A percentile compares a stretch with the other conserved stretches of the same genome.
phyloP scores from a whole-genome alignment of 2,888 invertebrate genomes.

The Furcula furcula region DNA sequence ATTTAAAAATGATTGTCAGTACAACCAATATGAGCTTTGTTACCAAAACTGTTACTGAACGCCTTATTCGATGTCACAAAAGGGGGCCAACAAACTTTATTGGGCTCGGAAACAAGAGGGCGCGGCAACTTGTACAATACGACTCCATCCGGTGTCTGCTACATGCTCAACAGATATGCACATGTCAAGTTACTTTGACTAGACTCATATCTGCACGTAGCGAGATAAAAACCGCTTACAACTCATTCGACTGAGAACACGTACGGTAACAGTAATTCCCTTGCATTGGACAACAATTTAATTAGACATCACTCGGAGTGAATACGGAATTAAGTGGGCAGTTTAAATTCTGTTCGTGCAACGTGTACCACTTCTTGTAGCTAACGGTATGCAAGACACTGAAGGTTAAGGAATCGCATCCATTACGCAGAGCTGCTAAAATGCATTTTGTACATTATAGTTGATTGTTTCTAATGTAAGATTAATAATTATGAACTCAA shows the following conservation, averaged over 20 bases:
- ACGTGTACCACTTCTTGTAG: constrained; percentile 35
- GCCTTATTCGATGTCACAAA: constrained; percentile 10
- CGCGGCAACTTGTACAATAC: constrained; percentile 55
- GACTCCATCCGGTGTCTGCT: constrained; percentile 47
- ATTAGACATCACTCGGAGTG: constrained; percentile 43
- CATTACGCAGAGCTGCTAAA: too few species aligned
- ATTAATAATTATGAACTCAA: too few species aligned
- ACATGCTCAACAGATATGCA: constrained; percentile 36
- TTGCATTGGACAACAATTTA: constrained; percentile 39
- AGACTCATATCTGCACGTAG: constrained; percentile 38
- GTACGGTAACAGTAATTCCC: constrained; percentile 34
- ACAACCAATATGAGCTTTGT: constrained; percentile 2
- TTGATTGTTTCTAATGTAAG: too few species aligned
- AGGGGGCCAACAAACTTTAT: constrained; percentile 23
- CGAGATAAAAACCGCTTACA: constrained; percentile 40
- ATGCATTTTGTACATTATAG: too few species aligned
- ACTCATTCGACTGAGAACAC: constrained; percentile 38
- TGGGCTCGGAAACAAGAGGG: constrained; percentile 48
- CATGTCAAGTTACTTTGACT: constrained; percentile 16
- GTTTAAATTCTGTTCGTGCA: constrained; percentile 48
- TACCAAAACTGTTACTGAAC: constrained; percentile 14
- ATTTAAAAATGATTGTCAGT: too few species aligned
- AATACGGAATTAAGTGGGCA: constrained; percentile 45
- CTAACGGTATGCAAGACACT: constrained; percentile 41
- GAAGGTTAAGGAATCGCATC: constrained; percentile 20